phyloP scores from a whole-genome alignment of 2,113 vertebrate genomes.

The Craseonycteris thonglongyai region DNA sequence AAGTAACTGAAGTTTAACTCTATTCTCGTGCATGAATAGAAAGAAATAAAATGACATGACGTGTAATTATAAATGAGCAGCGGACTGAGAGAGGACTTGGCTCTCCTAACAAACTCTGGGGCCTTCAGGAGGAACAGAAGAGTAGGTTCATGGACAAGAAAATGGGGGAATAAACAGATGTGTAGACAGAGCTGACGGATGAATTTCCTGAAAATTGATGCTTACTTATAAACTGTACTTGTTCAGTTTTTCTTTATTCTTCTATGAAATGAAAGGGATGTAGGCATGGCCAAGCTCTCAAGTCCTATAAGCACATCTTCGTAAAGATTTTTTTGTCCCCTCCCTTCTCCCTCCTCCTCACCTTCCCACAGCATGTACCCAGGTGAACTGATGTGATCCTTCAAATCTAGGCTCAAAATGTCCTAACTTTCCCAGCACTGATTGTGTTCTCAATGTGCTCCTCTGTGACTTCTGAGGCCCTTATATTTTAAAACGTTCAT shows the following conservation, averaged over 20 bases:
- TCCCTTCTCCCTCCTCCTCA: not conserved
- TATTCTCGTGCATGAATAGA: not conserved
- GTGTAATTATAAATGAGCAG: not conserved
- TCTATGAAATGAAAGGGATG: not conserved
- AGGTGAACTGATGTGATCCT: not conserved
- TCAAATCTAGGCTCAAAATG: not conserved
- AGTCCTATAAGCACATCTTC: not conserved
- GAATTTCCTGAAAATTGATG: not conserved
- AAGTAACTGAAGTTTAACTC: not conserved
- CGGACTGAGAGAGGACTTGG: not conserved
- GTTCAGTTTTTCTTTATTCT: not conserved
- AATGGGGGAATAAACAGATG: not conserved
- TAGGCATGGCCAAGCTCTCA: not conserved
- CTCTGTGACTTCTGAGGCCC: not conserved
- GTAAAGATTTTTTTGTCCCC: not conserved
- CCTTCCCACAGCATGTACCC: not conserved
- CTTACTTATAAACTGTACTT: not conserved
- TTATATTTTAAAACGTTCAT: not conserved
- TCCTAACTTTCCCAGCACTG: not conserved
- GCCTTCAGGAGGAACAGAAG: rapidly evolving
- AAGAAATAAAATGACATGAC: not conserved
- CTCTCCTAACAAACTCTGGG: not conserved
- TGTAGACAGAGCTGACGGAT: not conserved
- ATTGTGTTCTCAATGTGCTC: not conserved
- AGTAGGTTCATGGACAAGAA: not conserved